These are phyloP conservation scores for Hydrolagus colliei DNA, from an alignment of 2,797 vertebrate species.

Conservation along the genomic window DNA sequence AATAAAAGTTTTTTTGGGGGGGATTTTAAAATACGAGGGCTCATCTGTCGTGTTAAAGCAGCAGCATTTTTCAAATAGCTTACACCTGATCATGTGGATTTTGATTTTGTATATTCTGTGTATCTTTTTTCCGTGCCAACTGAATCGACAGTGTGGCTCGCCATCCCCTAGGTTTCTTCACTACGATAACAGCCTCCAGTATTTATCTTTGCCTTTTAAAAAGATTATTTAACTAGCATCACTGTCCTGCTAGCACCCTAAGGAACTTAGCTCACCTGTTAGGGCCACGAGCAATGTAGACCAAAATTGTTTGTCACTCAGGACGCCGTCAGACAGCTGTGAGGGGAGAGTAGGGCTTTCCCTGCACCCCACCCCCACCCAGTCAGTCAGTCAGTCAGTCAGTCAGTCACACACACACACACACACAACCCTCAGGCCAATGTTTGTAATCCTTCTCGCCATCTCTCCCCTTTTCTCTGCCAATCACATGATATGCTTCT, in stretches of 20 bases:
- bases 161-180: background rate
- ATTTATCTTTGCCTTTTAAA: slow-evolving; percentile 4
- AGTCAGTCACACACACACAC: background rate
- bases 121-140: background rate
- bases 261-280: slow-evolving; percentile 18
- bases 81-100: background rate
- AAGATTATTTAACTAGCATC: background rate
- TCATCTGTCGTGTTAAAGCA: background rate
- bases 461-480: slow-evolving; percentile 13
- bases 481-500: slow-evolving; percentile 38
- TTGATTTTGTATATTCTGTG: background rate
- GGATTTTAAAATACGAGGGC: too few species aligned
- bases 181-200: background rate
- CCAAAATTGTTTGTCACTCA: slow-evolving; percentile 28
- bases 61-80: background rate
- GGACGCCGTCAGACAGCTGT: slow-evolving; percentile 12
- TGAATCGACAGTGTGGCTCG: background rate
- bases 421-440: slow-evolving; percentile 24
- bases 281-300: background rate
- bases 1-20: too few species aligned
- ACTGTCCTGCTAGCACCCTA: slow-evolving; percentile 9
- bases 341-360: background rate
- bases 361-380: background rate
- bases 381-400: background rate
- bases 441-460: slow-evolving; percentile 8